phyloP scores from a whole-genome alignment of 2,113 vertebrate species.

The Triplophysa siluroides region DNA sequence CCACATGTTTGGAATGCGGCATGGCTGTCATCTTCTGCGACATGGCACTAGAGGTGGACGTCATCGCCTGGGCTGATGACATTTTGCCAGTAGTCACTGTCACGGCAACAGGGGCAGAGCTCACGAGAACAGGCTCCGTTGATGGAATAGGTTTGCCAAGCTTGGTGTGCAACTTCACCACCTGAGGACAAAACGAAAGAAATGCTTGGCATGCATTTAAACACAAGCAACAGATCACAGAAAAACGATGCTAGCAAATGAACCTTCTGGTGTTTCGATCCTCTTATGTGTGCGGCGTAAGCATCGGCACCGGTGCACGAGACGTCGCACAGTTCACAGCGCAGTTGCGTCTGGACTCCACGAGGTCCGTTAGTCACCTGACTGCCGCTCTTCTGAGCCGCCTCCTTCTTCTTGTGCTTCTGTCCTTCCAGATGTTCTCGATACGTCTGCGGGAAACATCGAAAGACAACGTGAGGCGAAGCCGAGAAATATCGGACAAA shows the following conservation, averaged over 20 bases:
- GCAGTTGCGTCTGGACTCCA: slow-evolving; percentile 72
- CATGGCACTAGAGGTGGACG: slow-evolving; percentile 40
- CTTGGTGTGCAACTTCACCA: slow-evolving; percentile 83
- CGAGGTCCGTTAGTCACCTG: slow-evolving; percentile 60
- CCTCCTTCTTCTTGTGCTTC: slow-evolving; percentile 84
- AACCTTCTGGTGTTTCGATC: slow-evolving; percentile 81
- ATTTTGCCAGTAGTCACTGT: slow-evolving; percentile 66
- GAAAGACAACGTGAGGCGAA: too few relatives aligned
- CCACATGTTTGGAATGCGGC: neutral
- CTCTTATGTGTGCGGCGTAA: slow-evolving; percentile 70
- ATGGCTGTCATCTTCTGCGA: slow-evolving; percentile 26
- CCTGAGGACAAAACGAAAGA: slow-evolving; percentile 64
- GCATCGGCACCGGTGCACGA: slow-evolving; percentile 79
- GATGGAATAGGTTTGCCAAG: slow-evolving; percentile 84
- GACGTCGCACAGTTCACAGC: slow-evolving; percentile 79
- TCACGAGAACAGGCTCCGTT: slow-evolving; percentile 73
- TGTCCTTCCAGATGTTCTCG: slow-evolving; percentile 81
- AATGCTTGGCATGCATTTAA: too few relatives aligned
- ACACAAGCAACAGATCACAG: too few relatives aligned
- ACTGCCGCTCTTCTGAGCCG: slow-evolving; percentile 70
- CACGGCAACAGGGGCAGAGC: slow-evolving; percentile 65
- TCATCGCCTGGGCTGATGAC: slow-evolving; percentile 5
- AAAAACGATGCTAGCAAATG: neutral
- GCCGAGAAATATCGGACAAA: too few relatives aligned
- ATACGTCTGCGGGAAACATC: slow-evolving; percentile 71